Conservation (phyloP, 1,140 invertebrate species). For the Heliothis virescens region DNA sequence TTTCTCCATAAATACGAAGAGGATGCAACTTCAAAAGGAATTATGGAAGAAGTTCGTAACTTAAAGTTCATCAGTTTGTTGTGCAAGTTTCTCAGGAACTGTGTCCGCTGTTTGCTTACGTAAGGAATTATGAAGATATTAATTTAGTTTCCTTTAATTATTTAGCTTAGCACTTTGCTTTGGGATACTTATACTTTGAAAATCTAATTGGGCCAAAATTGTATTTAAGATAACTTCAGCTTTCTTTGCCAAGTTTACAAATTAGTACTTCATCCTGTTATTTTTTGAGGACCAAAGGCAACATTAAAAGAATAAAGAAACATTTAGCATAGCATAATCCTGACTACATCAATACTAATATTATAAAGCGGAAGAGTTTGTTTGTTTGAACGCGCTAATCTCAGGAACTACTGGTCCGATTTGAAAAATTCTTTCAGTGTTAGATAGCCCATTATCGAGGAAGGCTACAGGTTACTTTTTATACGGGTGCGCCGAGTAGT, state of each 20-base stretch:
- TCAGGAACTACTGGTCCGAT: too few relatives aligned
- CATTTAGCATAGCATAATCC: too few relatives aligned
- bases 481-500: too few relatives aligned
- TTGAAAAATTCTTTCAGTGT: too few relatives aligned
- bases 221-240: background rate
- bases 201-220: background rate
- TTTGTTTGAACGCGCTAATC: too few relatives aligned
- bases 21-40: slow-evolving; percentile 65
- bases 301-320: too few relatives aligned
- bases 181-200: background rate
- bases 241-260: background rate
- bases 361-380: too few relatives aligned
- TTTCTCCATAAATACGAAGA: slow-evolving; percentile 56
- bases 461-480: too few relatives aligned
- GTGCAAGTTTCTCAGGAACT: slow-evolving; percentile 57
- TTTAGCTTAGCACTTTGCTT: slow-evolving; percentile 49
- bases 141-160: slow-evolving; percentile 72
- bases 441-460: too few relatives aligned
- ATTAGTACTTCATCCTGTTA: background rate
- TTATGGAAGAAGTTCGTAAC: slow-evolving; percentile 72
- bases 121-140: slow-evolving; percentile 63
- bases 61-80: slow-evolving; percentile 68
- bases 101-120: slow-evolving; percentile 63
- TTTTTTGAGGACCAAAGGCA: too few relatives aligned
- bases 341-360: too few relatives aligned